Evolutionary conservation across 2,888 invertebrate species (phyloP), one percentile per base, ranked within the genome.

Genomic region (Sycophila texana): DNA sequence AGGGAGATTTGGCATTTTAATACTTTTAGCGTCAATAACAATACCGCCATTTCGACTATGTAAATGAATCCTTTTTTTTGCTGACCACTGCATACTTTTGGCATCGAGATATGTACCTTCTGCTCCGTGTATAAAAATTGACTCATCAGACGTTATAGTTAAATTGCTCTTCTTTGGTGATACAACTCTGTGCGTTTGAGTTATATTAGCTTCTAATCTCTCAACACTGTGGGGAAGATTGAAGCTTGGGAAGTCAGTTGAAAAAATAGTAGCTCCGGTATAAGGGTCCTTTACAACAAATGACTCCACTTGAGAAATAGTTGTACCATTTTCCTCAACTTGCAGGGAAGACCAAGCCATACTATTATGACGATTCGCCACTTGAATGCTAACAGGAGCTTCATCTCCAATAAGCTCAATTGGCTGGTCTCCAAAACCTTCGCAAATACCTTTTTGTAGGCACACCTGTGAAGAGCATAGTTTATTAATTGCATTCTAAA

Each of bases 61-160:
- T 0, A 97, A 91, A 82, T 93, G 92, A 53, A 97, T 94, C 84
- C 96, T 95, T 85, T 95, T 95, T 87, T 96, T 96, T 0, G 96
- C 96, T 47, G 93, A 93, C 93, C 96, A 94, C 76, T 94, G 91
- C 18, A 97, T 92, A 83, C 94, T 93, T 81, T 94, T 94, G 13
- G 95, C 93, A 84, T 96, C 95, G 89, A 96, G 92, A 65, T 91
- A 92, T 0, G 95, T 94, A 0, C 97, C 96, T 89, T 97, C 97
- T 0, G 96, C 95, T 0, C 97, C 97, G 79, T 94, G 93, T 2
- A 97, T 91, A 81, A 93, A 92, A 5, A 95, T 93, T 13, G 93
- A 93, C 0, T 92, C 90, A n/a, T 95, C 94, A 0, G 96, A 94
- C n/a, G 93, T 93, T 22, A 97, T 88, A 0, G 90, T 91, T 12